These are phyloP conservation scores for Peromyscus aztecus DNA, from an alignment of 2,797 vertebrate species.

Conservation along the genomic window DNA sequence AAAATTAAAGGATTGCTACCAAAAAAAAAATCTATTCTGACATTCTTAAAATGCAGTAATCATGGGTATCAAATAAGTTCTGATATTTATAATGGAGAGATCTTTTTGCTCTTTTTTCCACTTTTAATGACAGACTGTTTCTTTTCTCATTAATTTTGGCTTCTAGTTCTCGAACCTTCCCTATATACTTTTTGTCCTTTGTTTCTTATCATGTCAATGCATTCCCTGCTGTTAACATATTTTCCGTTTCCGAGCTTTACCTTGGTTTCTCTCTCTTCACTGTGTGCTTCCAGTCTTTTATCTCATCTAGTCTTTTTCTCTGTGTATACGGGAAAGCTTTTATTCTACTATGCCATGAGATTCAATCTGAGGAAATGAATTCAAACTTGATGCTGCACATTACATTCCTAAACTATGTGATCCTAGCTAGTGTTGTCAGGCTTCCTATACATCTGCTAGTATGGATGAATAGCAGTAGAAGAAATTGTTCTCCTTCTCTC, in stretches of 20 bases:
- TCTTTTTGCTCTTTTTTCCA: constrained; percentile 22
- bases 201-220: background rate
- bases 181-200: constrained; percentile 27
- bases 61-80: background rate
- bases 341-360: background rate
- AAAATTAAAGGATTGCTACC: too few relatives aligned
- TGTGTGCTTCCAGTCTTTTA: background rate
- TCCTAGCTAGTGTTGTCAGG: background rate
- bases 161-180: constrained; percentile 19
- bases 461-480: background rate
- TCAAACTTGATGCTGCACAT: background rate
- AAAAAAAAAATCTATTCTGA: too few relatives aligned
- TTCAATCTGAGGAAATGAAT: constrained; percentile 55
- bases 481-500: background rate
- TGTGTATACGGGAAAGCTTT: constrained; percentile 31
- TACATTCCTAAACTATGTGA: background rate
- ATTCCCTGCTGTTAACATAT: constrained; percentile 59
- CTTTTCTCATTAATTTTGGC: constrained; percentile 60
- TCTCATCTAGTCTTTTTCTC: background rate
- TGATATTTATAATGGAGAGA: background rate
- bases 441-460: background rate
- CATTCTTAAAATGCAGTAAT: background rate
- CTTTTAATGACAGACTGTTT: constrained; percentile 5
- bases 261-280: background rate
- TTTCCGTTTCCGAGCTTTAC: constrained; percentile 38